Conservation (phyloP, 2,113 vertebrate species). For the Rhizomys pruinosus region DNA sequence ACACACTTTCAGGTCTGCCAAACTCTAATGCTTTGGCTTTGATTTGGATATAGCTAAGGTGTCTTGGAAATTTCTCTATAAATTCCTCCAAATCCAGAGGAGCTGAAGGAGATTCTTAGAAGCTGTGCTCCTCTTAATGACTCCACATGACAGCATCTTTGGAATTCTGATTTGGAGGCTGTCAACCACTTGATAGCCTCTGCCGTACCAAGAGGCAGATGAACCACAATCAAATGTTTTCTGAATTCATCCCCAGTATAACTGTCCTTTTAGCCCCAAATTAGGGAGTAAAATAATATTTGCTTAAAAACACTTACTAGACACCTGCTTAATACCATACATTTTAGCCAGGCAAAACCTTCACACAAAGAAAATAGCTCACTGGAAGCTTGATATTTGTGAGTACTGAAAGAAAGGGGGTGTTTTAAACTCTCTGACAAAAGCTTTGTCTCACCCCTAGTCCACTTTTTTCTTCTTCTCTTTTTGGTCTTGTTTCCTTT, state of each 20-base stretch:
- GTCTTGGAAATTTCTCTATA: conserved; percentile 72
- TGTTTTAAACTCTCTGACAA: conserved; percentile 80
- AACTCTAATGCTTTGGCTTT: conserved; percentile 64
- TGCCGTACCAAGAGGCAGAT: conserved; percentile 30
- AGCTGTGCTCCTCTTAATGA: conserved; percentile 70
- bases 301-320: conserved; percentile 78
- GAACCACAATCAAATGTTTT: conserved; percentile 79
- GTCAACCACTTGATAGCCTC: conserved; percentile 60
- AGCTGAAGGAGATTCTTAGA: conserved; percentile 67
- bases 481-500: conserved; percentile 83
- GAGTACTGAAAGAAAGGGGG: conserved; percentile 77
- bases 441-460: conserved; percentile 77
- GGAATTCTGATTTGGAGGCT: conserved; percentile 73
- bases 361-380: conserved; percentile 79
- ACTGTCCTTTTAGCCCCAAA: conserved; percentile 76
- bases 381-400: conserved; percentile 79
- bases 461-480: conserved; percentile 64
- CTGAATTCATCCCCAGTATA: conserved; percentile 69
- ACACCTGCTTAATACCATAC: conserved; percentile 76
- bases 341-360: conserved; percentile 71
- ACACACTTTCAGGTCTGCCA: conserved; percentile 44
- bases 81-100: conserved; percentile 75
- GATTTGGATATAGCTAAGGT: conserved; percentile 73
- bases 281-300: conserved; percentile 80
- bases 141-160: conserved; percentile 52